Evolutionary conservation across 2,888 invertebrate species (phyloP).

Genomic region (Drosophila anomelani): DNA sequence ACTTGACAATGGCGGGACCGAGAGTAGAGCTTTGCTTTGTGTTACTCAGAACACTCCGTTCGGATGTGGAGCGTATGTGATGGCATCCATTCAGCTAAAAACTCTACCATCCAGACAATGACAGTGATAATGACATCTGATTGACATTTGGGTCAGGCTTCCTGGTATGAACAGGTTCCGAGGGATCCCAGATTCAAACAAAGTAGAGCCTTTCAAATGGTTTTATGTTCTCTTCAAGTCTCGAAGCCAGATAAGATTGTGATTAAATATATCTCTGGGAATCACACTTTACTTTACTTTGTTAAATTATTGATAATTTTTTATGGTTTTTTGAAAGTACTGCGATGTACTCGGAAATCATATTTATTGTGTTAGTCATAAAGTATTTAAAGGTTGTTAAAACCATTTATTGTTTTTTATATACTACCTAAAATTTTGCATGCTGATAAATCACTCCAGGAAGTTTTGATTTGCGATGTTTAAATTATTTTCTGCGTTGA

Average conservation of each 20-base stretch:
- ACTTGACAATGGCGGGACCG: slow-evolving; percentile 44
- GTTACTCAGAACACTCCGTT: slow-evolving; percentile 13
- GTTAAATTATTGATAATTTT: background rate
- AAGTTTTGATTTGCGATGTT: background rate
- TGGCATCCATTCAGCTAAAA: slow-evolving; percentile 43
- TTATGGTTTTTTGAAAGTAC: no score
- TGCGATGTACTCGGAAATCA: no score
- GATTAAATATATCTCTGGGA: background rate
- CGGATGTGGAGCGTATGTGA: slow-evolving; percentile 26
- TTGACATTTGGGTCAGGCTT: slow-evolving; percentile 70
- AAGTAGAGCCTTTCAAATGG: slow-evolving; percentile 1
- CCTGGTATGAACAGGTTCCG: slow-evolving; percentile 37
- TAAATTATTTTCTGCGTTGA: background rate
- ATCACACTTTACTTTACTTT: background rate
- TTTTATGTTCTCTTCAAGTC: slow-evolving; percentile 1
- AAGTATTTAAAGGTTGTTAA: background rate
- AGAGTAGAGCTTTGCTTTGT: slow-evolving; percentile 33
- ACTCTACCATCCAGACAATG: slow-evolving; percentile 56
- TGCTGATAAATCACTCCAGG: background rate
- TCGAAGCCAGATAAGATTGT: background rate
- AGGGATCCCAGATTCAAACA: background rate
- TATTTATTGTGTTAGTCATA: background rate
- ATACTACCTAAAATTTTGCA: background rate
- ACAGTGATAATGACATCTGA: slow-evolving; percentile 58
- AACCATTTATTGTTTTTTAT: background rate